phyloP scores from a whole-genome alignment of 2,888 invertebrate genomes.

The Patella pellucida region DNA sequence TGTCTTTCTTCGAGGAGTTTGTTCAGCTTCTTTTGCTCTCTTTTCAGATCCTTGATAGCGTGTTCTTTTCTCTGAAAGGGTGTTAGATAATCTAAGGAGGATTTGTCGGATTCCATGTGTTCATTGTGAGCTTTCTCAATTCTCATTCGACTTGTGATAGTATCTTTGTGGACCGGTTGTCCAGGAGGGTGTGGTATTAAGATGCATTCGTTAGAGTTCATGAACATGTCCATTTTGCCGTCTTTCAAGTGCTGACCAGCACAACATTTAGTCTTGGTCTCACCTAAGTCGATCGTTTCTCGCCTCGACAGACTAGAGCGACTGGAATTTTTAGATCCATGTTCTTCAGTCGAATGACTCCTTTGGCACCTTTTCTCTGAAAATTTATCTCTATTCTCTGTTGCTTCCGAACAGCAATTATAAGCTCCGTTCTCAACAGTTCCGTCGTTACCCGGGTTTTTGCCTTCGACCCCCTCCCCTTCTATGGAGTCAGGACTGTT shows the following conservation, averaged over 20 bases:
- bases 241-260: background rate
- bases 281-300: background rate
- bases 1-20: slow-evolving; percentile 40
- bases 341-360: background rate
- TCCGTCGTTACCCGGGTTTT: too few relatives aligned
- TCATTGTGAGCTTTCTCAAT: slow-evolving; percentile 6
- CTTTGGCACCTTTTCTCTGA: background rate
- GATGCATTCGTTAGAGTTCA: background rate
- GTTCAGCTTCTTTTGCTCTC: slow-evolving; percentile 25
- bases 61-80: slow-evolving; percentile 58
- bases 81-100: slow-evolving; percentile 44
- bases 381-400: too few relatives aligned
- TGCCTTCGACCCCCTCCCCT: too few relatives aligned
- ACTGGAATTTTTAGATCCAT: background rate
- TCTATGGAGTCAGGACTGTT: too few relatives aligned
- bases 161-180: background rate
- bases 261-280: background rate
- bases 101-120: background rate
- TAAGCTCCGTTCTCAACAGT: too few relatives aligned
- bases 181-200: background rate
- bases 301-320: background rate
- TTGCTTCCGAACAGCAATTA: too few relatives aligned
- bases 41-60: slow-evolving; percentile 45
- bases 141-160: background rate
- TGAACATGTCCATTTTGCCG: background rate